phyloP scores from a whole-genome alignment of 1,140 invertebrate genomes.

The Bombus breviceps region DNA sequence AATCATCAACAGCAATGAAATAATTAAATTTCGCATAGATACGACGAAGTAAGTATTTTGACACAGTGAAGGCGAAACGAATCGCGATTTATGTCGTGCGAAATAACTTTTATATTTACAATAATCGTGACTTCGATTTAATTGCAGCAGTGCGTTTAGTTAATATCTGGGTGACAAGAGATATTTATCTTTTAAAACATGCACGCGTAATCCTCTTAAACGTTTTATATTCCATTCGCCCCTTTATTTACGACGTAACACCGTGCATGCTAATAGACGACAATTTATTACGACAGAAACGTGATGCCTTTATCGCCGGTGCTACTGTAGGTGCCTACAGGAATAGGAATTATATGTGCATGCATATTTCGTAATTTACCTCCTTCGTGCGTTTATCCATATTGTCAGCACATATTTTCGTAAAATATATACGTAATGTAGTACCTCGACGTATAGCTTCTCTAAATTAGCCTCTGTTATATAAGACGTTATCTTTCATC shows the following conservation, averaged over 20 bases:
- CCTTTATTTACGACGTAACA: background rate
- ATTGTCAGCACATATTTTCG: background rate
- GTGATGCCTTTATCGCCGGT: background rate
- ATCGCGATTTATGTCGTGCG: too few species aligned
- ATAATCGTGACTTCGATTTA: background rate
- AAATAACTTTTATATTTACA: too few species aligned
- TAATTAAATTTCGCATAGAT: background rate
- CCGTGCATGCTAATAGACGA: constrained; percentile 7
- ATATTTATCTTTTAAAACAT: background rate
- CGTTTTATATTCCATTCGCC: background rate
- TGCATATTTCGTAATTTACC: background rate
- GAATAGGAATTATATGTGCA: too few species aligned
- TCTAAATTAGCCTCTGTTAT: background rate
- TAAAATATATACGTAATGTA: background rate
- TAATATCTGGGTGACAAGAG: background rate
- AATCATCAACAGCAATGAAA: background rate
- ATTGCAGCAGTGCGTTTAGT: background rate
- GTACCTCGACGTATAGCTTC: too few species aligned
- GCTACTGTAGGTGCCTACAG: background rate
- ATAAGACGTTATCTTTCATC: background rate
- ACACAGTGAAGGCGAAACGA: too few species aligned
- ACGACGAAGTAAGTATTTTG: too few species aligned
- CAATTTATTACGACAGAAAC: constrained; percentile 7
- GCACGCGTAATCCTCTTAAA: too few species aligned
- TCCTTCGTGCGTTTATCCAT: background rate